Percentiles rank a stretch among this genome's conserved stretches.
phyloP scores from a whole-genome alignment of 2,888 invertebrate species.

The Leuctra nigra region DNA sequence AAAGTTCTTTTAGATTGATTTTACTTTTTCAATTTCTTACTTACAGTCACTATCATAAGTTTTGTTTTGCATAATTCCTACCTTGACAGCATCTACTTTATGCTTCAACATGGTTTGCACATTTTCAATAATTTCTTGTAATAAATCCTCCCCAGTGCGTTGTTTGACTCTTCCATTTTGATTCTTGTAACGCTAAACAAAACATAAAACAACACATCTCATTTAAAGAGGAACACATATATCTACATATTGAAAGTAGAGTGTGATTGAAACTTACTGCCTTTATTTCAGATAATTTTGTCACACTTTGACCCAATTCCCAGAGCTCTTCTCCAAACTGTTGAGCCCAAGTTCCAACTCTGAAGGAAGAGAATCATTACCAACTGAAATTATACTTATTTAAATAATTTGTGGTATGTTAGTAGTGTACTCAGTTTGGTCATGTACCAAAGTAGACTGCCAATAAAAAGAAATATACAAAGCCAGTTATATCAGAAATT shows the following conservation, averaged over 20 bases:
- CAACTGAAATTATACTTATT: neutral
- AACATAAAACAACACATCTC: neutral
- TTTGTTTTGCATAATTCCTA: slow-evolving; percentile 43
- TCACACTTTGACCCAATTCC: slow-evolving; percentile 68
- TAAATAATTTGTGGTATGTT: no score
- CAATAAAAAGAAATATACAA: no score
- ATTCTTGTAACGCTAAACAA: slow-evolving; percentile 68
- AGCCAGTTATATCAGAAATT: no score
- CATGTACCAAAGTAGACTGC: no score
- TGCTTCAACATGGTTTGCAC: slow-evolving; percentile 78
- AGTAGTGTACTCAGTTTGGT: no score
- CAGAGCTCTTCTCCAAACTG: slow-evolving; percentile 72
- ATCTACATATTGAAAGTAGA: no score
- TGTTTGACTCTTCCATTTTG: slow-evolving; percentile 71
- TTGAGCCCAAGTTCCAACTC: slow-evolving; percentile 74
- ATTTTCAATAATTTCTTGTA: slow-evolving; percentile 71
- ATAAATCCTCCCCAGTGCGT: slow-evolving; percentile 71
- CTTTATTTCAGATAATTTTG: slow-evolving; percentile 69
- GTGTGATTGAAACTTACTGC: no score
- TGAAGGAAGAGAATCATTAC: slow-evolving; percentile 40
- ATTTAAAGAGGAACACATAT: neutral
- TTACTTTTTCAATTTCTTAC: no score
- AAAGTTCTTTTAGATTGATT: no score
- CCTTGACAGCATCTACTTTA: slow-evolving; percentile 84
- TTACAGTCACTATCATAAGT: no score